Evolutionary conservation across 2,888 invertebrate genomes (phyloP).

Genomic region (Selenia dentaria): DNA sequence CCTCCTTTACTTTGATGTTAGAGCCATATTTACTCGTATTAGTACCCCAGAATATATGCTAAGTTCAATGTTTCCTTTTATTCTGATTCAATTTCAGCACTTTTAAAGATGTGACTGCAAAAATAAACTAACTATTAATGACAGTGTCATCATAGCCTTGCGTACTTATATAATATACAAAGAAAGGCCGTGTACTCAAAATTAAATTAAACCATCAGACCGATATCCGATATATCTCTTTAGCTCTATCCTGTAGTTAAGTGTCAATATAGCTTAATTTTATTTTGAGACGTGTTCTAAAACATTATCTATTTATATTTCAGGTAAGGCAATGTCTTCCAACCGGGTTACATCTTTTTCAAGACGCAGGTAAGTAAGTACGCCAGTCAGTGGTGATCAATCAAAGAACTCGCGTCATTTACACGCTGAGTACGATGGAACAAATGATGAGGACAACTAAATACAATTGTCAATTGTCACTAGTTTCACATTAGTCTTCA

Average conservation of each 20-base stretch:
- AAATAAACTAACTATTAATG: no score
- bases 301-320: constrained; percentile 59
- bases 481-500: constrained; percentile 25
- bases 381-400: constrained; percentile 54
- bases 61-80: no score
- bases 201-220: no score
- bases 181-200: no score
- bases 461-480: constrained; percentile 28
- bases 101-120: no score
- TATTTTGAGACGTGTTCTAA: constrained; percentile 33
- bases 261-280: not conserved
- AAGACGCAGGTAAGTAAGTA: constrained; percentile 74
- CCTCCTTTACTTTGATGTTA: no score
- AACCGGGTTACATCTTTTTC: constrained; percentile 70
- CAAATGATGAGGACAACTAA: constrained; percentile 15
- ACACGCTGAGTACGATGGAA: constrained; percentile 7
- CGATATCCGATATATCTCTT: no score
- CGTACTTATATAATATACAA: no score
- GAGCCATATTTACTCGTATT: no score
- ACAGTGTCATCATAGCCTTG: no score
- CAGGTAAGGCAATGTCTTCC: constrained; percentile 82
- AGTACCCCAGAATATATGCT: no score
- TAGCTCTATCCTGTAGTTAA: not conserved
- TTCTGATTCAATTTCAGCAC: no score
- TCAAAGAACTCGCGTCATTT: constrained; percentile 44